Evolutionary conservation across 2,888 invertebrate genomes (phyloP).

Genomic region (Phyllotreta striolata): DNA sequence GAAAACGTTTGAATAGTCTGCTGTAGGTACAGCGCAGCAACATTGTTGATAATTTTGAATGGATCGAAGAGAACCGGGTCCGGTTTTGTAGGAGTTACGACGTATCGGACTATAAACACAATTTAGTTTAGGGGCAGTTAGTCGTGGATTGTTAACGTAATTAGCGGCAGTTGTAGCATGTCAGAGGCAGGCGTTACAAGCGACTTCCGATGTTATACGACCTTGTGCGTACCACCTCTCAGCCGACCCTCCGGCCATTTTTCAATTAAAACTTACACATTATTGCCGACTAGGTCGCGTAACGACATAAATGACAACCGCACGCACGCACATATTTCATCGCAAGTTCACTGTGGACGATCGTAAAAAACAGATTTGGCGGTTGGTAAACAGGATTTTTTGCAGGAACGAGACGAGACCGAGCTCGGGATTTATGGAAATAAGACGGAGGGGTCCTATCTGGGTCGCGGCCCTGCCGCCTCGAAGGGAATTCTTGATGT

Average conservation of each 20-base stretch:
- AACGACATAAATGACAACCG: constrained; percentile 41
- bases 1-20: no score
- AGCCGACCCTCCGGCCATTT: constrained; percentile 32
- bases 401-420: constrained; percentile 12
- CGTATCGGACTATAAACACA: constrained; percentile 43
- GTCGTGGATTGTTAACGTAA: constrained; percentile 49
- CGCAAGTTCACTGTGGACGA: constrained; percentile 28
- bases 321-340: constrained; percentile 41
- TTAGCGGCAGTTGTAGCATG: constrained; percentile 52
- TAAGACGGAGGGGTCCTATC: constrained; percentile 21
- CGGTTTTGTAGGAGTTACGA: not conserved
- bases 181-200: constrained; percentile 54
- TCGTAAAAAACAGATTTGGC: constrained; percentile 38
- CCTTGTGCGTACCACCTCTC: constrained; percentile 40
- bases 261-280: constrained; percentile 44
- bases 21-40: no score
- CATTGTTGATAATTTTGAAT: no score
- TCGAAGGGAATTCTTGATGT: constrained; percentile 14
- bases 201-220: constrained; percentile 53
- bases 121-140: constrained; percentile 47
- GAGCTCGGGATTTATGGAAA: constrained; percentile 29
- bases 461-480: not conserved
- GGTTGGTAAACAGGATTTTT: constrained; percentile 25
- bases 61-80: no score
- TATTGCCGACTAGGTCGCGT: constrained; percentile 35